Evolutionary conservation across 2,888 invertebrate species (phyloP), one percentile per base, ranked within the genome.

Genomic region (Leucophenga montana): DNA sequence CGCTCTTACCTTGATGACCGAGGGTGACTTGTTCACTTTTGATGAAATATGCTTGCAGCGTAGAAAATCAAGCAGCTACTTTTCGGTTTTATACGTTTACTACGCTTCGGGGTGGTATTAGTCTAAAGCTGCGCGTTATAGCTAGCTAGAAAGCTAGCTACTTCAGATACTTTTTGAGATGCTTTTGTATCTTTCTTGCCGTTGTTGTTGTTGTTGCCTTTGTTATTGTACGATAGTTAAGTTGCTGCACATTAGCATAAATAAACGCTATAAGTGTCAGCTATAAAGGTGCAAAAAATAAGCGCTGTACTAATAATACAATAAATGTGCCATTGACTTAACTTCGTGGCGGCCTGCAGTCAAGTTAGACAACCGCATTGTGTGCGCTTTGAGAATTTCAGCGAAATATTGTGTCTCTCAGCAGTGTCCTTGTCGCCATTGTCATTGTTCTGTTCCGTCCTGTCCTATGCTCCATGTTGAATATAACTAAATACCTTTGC

Each of bases 281-380:
- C 77, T 80, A 84, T 86, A 84, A 85, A 85, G 85, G 86, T 85
- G 86, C 82, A 84, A 86, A 85, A 86, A 84, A 27, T 27, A 27
- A 27, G 27, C 27, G 27, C 85, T 84, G 78, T 75, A 75, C 77
- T 81, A 82, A 84, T 82, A 82, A 82, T 82, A 84, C 83, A 39
- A 64, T 64, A 64, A 64, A 64, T 64, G 62, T 64, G 62, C 62
- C 62, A 64, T 64, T 64, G 62, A 64, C 62, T 64, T 46, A 20
- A 64, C 62, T 64, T 8, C 31, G 13, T 14, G 11, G n/a, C n/a
- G 14, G n/a, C 14, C 31, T 56, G 56, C 56, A 14, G 14, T 27
- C 20, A 56, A 62, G 14, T 27, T 11, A 27, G 14, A 27, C 14
- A 16, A 31, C n/a, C 31, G 31, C 61, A 22, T 33, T 18, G 50